Base-by-base conservation (phyloP, 2,888 invertebrate species). In the Drosophila fulvimacula region DNA sequence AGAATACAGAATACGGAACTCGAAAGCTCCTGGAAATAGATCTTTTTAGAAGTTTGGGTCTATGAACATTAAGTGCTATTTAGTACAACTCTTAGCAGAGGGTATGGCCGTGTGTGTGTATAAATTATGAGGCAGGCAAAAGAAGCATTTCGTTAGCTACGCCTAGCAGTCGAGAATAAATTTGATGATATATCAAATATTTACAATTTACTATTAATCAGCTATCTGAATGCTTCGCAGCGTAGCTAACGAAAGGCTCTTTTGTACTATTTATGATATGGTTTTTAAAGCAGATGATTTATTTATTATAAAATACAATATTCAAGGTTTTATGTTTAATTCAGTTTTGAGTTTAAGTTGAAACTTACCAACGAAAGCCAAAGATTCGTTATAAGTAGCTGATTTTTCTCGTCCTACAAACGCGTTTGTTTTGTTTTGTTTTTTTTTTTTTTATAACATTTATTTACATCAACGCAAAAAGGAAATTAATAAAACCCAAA, bases 331-430 rank as follows among this genome's bases (percentile, higher is more conserved):
- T 61, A 66, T 55, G 36, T 69, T 73, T 73, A 78, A 17, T 68
- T 79, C 59, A 63, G 64, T 61, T 76, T 79, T 73, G 62, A 70
- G 78, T 94, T 91, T 93, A 91, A 93, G 87, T 93, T 86, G 65
- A 83, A 91, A 96, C 96, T 97, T 96, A 96, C 97, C 96, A 97
- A 96, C 95, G 96, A 96, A 95, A 97, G 96, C 97, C 97, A 97
- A 94, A 97, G 96, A 95, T 97, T 97, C 95, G 97, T 96, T 94
- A 97, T 96, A 95, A 97, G 96, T 95, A 97, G 96, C 95, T 97
- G 97, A 95, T 97, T 97, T 96, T 97, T 97, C 96, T 97, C 97
- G 95, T 97, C 97, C 97, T 97, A 96, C 95, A 94, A 94, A 90
- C 89, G 86, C 79, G 78, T 65, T 65, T 55, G 39, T 55, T 41